Evolutionary conservation across 2,888 invertebrate species (phyloP), one percentile per base, ranked within the genome.

Genomic region (Meiosimyza decipiens): DNA sequence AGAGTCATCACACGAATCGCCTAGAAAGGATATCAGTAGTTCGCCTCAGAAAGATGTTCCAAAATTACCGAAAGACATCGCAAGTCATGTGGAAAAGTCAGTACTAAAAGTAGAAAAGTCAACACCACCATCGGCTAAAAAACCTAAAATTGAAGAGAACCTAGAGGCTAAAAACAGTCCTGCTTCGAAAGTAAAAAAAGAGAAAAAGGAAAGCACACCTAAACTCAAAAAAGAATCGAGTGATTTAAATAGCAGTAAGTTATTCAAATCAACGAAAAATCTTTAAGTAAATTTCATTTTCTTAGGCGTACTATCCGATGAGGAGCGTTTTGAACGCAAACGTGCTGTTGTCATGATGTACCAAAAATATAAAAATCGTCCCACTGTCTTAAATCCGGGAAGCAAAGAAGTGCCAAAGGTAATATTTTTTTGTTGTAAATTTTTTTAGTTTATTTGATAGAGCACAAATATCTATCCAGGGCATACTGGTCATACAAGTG

Each of bases 351-450:
- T 91, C 0, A 89, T 89, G 54, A 86, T 92, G 33, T 97, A 95
- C 85, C 91, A 93, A 76, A 91, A 91, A 78, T 97, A 92, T 84
- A 89, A 95, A 75, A 91, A 94, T 78, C 90, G 95, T 79, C 91
- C 92, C 71, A 95, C 95, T 0, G 96, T 96, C 1, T 90, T 92
- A 79, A 91, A 95, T 88, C 92, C 93, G 28, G 97, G 97, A 7
- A 88, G 91, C 7, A 97, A 96, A 84, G 91, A 93, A 84, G 90
- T 95, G 72, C 97, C 96, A 4, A 90, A 93, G 89, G 95, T 94
- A 88, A 77, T 64, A 40, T 9, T 40, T 6, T 9, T 9, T 40
- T 40, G 6, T n/a, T 66, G 28, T 22, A 40, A 13, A 1, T 63
- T 49, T 40, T 33, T 13, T 50, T 9, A 22, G 13, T 15, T 13